Evolutionary conservation across 2,888 invertebrate genomes (phyloP), one percentile per base, ranked within the genome.

Genomic region (Orthosia gothica): DNA sequence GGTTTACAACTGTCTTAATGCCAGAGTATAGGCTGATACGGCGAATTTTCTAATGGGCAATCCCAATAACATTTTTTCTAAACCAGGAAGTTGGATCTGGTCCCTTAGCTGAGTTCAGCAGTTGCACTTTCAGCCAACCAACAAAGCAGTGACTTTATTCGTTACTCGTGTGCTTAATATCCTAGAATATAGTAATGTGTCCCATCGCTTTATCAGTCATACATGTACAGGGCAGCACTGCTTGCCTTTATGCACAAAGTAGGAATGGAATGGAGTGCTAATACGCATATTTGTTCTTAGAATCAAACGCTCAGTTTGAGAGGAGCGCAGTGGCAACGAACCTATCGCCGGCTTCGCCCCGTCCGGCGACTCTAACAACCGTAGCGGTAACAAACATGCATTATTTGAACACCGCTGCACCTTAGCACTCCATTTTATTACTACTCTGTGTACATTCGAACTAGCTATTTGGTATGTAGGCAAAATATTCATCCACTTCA

Each of bases 211-310:
- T 40, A 40, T 40, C 32, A 23, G 12, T 67, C n/a, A 15, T 32
- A 40, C 18, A 18, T 5, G 15, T 47, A 54, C 9, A 55, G 32
- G 40, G 45, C 61, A 76, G 54, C 75, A 69, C 78, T 15, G 20
- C 70, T 55, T 69, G 11, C 61, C 32, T 54, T n/a, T 15, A 54
- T 12, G 58, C 81, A 78, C 52, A n/a, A 55, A 55, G 13, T 69
- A 71, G 69, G 5, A 55, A 72, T 47, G 54, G 61, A 74, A 77
- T 84, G 80, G 74, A 74, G 73, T 87, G 84, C 80, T 82, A 83
- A 82, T 80, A 65, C 40, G 54, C 80, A 74, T 70, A 71, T 82
- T 82, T 84, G 40, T 74, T 74, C 82, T 79, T 88, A 79, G 83
- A 82, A 74, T 45, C 79, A 57, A 74, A 65, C 62, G 61, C 58